Evolutionary conservation across 2,888 invertebrate genomes (phyloP).

Genomic region (Gastracanthus pulcherrimus): DNA sequence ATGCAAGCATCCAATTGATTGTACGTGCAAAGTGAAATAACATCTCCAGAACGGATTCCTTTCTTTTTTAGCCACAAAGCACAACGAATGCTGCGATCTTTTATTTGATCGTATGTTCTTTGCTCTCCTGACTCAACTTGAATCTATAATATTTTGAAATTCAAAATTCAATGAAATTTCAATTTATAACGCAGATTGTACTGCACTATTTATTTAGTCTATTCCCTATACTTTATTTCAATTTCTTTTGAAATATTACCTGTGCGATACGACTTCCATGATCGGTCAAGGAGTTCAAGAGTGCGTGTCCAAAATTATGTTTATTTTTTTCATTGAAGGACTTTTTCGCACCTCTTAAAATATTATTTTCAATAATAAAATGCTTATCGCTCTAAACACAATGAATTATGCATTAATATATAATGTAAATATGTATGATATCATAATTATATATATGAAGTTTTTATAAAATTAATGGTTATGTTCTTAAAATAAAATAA

Average conservation of each 20-base stretch:
- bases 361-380: background rate
- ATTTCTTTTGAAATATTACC: background rate
- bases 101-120: conserved; percentile 62
- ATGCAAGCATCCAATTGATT: conserved; percentile 64
- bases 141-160: conserved; percentile 61
- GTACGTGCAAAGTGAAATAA: conserved; percentile 64
- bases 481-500: no score
- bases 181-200: background rate
- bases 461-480: no score
- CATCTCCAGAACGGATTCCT: conserved; percentile 62
- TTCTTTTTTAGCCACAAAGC: conserved; percentile 67
- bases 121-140: conserved; percentile 59
- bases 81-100: conserved; percentile 65
- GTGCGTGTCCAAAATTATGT: background rate
- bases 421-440: no score
- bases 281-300: background rate
- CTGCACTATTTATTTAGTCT: no score
- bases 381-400: no score
- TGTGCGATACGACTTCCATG: background rate
- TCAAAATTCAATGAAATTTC: background rate
- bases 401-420: no score
- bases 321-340: background rate
- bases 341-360: background rate
- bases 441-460: no score
- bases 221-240: no score